Conservation (phyloP, 2,888 invertebrate genomes). For the Drosophila kanekoi region DNA sequence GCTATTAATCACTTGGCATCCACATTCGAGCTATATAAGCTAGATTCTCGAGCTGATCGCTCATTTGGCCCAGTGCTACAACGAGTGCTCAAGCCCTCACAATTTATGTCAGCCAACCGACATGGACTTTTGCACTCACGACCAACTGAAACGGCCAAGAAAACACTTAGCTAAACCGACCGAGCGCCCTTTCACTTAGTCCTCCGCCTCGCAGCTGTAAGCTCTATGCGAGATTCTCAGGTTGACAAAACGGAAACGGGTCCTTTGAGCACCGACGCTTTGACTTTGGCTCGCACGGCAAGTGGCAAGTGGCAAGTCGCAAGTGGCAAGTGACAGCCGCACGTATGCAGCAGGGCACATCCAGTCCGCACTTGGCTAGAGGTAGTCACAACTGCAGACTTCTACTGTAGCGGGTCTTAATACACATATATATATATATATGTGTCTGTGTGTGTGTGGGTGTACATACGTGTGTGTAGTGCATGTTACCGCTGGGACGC, state of each 20-base stretch:
- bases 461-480: slow-evolving; percentile 9
- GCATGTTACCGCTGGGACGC: slow-evolving; percentile 42
- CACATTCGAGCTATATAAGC: slow-evolving; percentile 2
- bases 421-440: slow-evolving; percentile 1
- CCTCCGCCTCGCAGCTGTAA: neutral
- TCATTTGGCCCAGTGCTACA: slow-evolving; percentile 17
- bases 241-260: slow-evolving; percentile 61
- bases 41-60: slow-evolving; percentile 20
- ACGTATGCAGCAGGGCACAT: slow-evolving; percentile 37
- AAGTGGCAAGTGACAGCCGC: slow-evolving; percentile 46
- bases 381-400: slow-evolving; percentile 10
- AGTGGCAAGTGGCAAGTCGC: slow-evolving; percentile 29
- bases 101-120: slow-evolving; percentile 48
- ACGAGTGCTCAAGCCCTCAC: slow-evolving; percentile 40
- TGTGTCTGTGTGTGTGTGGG: slow-evolving; percentile 8
- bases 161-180: slow-evolving; percentile 41
- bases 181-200: slow-evolving; percentile 3
- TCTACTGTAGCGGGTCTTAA: slow-evolving; percentile 1
- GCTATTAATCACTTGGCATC: slow-evolving; percentile 4
- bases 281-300: slow-evolving; percentile 36
- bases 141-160: slow-evolving; percentile 24
- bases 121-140: slow-evolving; percentile 35
- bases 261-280: slow-evolving; percentile 64
- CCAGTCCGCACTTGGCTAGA: slow-evolving; percentile 15
- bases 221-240: slow-evolving; percentile 27